Conservation (phyloP, 2,113 vertebrate genomes). For the Cepphus grylle region DNA sequence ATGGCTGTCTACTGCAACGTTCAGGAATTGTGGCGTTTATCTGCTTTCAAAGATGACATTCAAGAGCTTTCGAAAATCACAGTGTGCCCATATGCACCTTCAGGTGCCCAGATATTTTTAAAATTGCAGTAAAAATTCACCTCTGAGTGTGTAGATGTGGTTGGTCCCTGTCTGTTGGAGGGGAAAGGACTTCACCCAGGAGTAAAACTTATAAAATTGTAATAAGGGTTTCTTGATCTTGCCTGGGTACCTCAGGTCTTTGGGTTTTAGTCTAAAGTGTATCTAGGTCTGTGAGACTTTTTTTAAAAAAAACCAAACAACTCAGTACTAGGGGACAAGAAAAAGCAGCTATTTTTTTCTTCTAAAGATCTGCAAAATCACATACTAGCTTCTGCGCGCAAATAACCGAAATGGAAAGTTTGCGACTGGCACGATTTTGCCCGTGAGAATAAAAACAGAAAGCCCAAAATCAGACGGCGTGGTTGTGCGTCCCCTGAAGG, state of each 20-base stretch:
- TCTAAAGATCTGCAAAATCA: background rate
- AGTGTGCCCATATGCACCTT: background rate
- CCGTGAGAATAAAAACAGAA: background rate
- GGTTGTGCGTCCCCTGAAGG: background rate
- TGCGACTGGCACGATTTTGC: background rate
- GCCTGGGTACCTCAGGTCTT: background rate
- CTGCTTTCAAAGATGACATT: background rate
- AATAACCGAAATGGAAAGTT: background rate
- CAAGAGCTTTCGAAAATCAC: background rate
- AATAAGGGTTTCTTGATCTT: background rate
- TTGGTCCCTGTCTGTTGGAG: background rate
- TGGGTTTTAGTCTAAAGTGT: background rate
- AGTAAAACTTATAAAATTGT: background rate
- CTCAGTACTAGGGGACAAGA: background rate
- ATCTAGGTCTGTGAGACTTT: background rate
- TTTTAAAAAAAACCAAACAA: background rate
- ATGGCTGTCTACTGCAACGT: accelerated
- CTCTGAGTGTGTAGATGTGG: background rate
- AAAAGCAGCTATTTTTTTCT: background rate
- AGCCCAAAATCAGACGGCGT: background rate
- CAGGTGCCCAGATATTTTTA: background rate
- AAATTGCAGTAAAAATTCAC: background rate
- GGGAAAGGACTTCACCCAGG: background rate
- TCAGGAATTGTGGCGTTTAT: background rate
- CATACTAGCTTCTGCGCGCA: background rate